A percentile compares a stretch with the other conserved stretches of the same genome.
phyloP scores from a whole-genome alignment of 2,797 vertebrate species.

The Percopsis omiscomaycus region DNA sequence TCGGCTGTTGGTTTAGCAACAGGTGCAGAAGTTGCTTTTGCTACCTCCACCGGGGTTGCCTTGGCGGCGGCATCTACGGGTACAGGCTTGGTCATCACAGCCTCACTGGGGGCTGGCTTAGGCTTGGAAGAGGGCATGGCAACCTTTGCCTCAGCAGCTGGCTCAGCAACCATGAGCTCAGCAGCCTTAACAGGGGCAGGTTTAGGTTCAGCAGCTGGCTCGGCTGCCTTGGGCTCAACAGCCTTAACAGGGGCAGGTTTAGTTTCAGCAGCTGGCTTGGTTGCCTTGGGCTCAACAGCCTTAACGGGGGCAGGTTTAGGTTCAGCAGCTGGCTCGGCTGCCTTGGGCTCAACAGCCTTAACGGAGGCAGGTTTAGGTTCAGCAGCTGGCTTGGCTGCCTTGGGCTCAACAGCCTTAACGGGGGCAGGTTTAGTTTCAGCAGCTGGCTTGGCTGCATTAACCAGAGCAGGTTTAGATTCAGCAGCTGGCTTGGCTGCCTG shows the following conservation, averaged over 20 bases:
- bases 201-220: not conserved
- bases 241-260: not conserved
- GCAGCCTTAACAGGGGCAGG: not conserved
- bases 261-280: not conserved
- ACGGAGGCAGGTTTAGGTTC: not conserved
- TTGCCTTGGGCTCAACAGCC: not conserved
- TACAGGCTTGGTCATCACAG: not conserved
- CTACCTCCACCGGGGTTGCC: slow-evolving; percentile 11
- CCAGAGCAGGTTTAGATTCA: not conserved
- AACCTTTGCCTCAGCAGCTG: slow-evolving; percentile 6
- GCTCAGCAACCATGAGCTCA: not conserved
- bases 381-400: slow-evolving; percentile 1
- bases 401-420: not conserved
- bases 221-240: not conserved
- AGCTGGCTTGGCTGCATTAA: slow-evolving; percentile 7
- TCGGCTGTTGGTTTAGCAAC: slow-evolving; percentile 26
- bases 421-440: not conserved
- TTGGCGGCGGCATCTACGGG: slow-evolving; percentile 6
- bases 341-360: slow-evolving; percentile 3
- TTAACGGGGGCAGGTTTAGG: not conserved
- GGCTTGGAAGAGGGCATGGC: not conserved
- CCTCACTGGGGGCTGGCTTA: not conserved
- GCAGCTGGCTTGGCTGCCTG: not conserved
- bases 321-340: not conserved
- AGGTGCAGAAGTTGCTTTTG: not conserved